These are phyloP conservation scores for Solenodon paradoxus DNA, from an alignment of 2,113 vertebrate genomes.

Conservation along the genomic window DNA sequence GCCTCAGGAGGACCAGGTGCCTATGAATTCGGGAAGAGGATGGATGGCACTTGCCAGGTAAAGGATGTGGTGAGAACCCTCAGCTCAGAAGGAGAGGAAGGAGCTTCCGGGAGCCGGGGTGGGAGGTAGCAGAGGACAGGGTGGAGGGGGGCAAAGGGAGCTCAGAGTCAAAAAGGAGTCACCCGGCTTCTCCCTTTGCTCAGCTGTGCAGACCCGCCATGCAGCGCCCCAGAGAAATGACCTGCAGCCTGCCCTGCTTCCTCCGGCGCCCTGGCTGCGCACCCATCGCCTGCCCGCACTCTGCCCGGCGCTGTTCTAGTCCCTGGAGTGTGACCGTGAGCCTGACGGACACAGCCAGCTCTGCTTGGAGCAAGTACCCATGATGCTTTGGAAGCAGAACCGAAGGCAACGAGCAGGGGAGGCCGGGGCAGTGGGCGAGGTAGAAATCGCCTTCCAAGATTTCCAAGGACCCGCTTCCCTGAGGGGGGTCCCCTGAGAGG, in stretches of 20 bases:
- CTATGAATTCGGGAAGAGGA: not conserved
- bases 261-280: no score
- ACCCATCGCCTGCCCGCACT: no score
- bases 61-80: not conserved
- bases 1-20: not conserved
- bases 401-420: not conserved
- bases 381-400: no score
- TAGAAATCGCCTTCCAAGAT: no score
- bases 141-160: not conserved
- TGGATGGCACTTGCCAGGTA: not conserved
- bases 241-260: no score
- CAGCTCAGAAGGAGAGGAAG: not conserved
- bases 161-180: not conserved
- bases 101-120: not conserved
- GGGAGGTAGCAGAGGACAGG: not conserved
- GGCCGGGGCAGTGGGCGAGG: accelerated
- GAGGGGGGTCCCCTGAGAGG: no score
- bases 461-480: no score
- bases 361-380: not conserved
- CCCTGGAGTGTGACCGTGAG: accelerated
- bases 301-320: not conserved
- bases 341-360: no score
- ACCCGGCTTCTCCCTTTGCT: not conserved
- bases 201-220: no score
- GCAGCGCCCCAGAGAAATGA: no score